Percentiles rank a stretch among this genome's conserved stretches.
These are phyloP conservation scores for Hydropsyche betteni DNA, from an alignment of 2,888 invertebrate genomes.

Conservation along the genomic window DNA sequence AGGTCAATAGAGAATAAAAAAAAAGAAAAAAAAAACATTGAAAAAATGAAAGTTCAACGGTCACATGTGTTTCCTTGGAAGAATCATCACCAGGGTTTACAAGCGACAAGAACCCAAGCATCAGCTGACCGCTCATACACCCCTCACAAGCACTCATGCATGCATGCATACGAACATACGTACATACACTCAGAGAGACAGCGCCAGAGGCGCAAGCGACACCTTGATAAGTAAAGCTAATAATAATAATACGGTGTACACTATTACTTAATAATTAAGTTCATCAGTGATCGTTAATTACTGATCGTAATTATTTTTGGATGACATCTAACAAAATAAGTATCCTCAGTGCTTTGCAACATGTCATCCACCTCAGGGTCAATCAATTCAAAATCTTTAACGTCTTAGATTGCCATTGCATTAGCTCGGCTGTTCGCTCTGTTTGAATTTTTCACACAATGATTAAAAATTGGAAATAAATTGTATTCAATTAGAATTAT, in stretches of 20 bases:
- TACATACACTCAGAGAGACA: slow-evolving; percentile 46
- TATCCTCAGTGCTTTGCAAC: slow-evolving; percentile 39
- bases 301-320: slow-evolving; percentile 33
- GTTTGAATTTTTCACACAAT: slow-evolving; percentile 22
- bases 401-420: slow-evolving; percentile 24
- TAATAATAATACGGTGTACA: slow-evolving; percentile 49
- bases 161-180: slow-evolving; percentile 37
- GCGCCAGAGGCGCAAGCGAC: slow-evolving; percentile 48
- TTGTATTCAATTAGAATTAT: slow-evolving; percentile 19
- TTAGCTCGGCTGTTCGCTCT: slow-evolving; percentile 27
- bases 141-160: slow-evolving; percentile 33
- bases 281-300: slow-evolving; percentile 47
- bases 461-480: slow-evolving; percentile 13
- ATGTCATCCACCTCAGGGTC: slow-evolving; percentile 36
- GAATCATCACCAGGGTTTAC: slow-evolving; percentile 2
- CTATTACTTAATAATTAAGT: slow-evolving; percentile 49
- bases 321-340: slow-evolving; percentile 36
- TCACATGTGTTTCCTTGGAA: neutral
- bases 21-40: neutral
- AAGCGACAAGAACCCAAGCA: slow-evolving; percentile 32
- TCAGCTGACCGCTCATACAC: slow-evolving; percentile 43
- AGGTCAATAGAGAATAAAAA: neutral
- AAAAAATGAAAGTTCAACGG: neutral
- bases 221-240: slow-evolving; percentile 48
- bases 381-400: slow-evolving; percentile 11